phyloP scores from a whole-genome alignment of 2,797 vertebrate species.

The Sylvia borin region DNA sequence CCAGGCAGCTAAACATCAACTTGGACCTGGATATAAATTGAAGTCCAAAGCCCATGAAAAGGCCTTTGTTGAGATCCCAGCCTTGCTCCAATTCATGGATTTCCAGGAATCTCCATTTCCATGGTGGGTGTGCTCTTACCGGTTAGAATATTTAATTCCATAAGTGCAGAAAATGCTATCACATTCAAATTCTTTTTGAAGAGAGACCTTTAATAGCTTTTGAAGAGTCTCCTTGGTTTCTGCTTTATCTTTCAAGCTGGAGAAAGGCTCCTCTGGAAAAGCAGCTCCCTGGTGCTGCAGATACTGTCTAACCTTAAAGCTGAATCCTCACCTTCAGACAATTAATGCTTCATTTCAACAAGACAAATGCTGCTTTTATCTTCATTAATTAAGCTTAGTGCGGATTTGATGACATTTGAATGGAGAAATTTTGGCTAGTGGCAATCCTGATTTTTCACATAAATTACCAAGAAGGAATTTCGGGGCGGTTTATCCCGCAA shows the following conservation, averaged over 20 bases:
- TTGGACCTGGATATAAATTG: rapidly evolving
- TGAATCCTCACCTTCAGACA: not conserved
- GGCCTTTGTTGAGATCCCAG: not conserved
- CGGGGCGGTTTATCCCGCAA: not conserved
- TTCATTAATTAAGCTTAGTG: not conserved
- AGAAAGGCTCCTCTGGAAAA: not conserved
- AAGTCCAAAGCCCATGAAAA: not conserved
- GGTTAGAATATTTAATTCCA: not conserved
- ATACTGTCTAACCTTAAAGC: not conserved
- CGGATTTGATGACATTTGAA: not conserved
- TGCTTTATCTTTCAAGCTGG: not conserved
- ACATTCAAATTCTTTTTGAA: not conserved
- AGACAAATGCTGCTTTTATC: not conserved
- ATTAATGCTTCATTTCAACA: not conserved
- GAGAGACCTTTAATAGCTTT: not conserved
- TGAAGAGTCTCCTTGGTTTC: not conserved
- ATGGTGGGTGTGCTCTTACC: rapidly evolving
- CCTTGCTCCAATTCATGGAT: not conserved
- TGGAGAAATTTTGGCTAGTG: not conserved
- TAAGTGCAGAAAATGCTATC: not conserved
- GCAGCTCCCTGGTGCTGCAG: not conserved
- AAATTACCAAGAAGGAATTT: not conserved
- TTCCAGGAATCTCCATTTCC: not conserved
- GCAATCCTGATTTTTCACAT: conserved; percentile 7
- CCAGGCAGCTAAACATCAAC: not conserved